phyloP scores from a whole-genome alignment of 2,797 vertebrate species.

The Gastrophryne carolinensis region DNA sequence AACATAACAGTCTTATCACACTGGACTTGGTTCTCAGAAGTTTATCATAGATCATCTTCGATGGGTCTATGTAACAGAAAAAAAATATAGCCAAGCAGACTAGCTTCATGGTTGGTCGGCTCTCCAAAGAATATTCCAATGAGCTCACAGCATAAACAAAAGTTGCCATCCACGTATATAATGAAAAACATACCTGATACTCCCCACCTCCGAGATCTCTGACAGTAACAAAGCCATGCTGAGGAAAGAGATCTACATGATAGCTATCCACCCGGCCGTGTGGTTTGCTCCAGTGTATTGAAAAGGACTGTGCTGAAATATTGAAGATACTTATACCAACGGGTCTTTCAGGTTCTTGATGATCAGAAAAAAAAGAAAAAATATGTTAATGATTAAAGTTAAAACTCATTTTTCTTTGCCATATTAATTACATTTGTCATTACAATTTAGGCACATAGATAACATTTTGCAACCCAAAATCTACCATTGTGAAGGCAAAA shows the following conservation, averaged over 20 bases:
- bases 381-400: background rate
- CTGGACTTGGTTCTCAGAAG: slow-evolving; percentile 56
- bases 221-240: slow-evolving; percentile 75
- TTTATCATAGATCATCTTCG: slow-evolving; percentile 50
- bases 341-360: slow-evolving; percentile 65
- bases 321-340: slow-evolving; percentile 61
- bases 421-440: background rate
- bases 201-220: slow-evolving; percentile 69
- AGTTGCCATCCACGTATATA: slow-evolving; percentile 51
- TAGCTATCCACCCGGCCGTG: slow-evolving; percentile 72
- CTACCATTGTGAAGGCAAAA: no score
- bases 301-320: slow-evolving; percentile 69
- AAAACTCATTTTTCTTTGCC: background rate
- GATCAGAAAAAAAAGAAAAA: background rate
- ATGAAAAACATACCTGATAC: slow-evolving; percentile 74
- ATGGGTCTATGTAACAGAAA: slow-evolving; percentile 46
- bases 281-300: slow-evolving; percentile 73
- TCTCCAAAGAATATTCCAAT: slow-evolving; percentile 55
- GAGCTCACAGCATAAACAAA: slow-evolving; percentile 57
- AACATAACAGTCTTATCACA: slow-evolving; percentile 57
- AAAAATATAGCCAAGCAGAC: slow-evolving; percentile 30
- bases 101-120: slow-evolving; percentile 42
- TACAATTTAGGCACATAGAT: background rate
- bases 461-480: no score
- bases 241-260: slow-evolving; percentile 73